Evolutionary conservation across 2,797 vertebrate genomes (phyloP).

Genomic region (Amazona finschi): DNA sequence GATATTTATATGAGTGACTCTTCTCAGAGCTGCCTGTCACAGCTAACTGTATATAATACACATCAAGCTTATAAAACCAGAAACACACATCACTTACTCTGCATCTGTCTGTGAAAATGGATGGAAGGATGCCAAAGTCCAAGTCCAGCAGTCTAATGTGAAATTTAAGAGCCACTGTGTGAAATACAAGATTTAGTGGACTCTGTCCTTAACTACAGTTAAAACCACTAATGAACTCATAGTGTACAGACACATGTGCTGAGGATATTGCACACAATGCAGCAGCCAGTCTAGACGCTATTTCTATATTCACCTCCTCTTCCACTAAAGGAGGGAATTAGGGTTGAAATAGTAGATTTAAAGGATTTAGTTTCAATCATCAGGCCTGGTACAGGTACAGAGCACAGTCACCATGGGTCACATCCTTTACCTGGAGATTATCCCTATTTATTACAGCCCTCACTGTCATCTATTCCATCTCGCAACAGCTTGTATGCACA

Average conservation of each 20-base stretch:
- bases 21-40: not conserved
- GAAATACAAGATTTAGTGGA: not conserved
- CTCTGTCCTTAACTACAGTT: not conserved
- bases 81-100: not conserved
- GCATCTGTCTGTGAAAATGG: not conserved
- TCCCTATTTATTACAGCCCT: not conserved
- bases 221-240: not conserved
- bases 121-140: not conserved
- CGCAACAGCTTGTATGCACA: not conserved
- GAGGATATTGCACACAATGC: too few relatives aligned
- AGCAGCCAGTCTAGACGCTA: not conserved
- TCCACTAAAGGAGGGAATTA: not conserved
- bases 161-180: not conserved
- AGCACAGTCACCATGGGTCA: not conserved
- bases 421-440: not conserved
- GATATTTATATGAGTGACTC: fast-evolving
- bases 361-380: not conserved
- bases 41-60: not conserved
- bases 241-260: not conserved
- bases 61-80: not conserved
- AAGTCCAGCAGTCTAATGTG: not conserved
- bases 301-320: not conserved
- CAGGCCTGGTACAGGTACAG: not conserved
- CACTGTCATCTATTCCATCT: not conserved
- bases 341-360: not conserved